Evolutionary conservation across 2,113 vertebrate species (phyloP).

Genomic region (Etheostoma cragini): DNA sequence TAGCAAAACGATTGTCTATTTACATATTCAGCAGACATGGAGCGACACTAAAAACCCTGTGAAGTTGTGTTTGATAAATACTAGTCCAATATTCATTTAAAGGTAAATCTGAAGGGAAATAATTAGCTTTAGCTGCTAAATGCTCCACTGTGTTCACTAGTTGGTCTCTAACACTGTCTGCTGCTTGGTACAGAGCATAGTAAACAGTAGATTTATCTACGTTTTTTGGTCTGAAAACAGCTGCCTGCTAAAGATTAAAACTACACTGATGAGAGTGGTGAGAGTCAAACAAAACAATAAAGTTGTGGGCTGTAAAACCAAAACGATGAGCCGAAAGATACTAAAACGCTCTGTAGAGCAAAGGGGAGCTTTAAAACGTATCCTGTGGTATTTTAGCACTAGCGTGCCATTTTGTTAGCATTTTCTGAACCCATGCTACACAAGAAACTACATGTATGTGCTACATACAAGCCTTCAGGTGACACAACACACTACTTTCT

Average conservation of each 20-base stretch:
- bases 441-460: too few relatives aligned
- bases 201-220: background rate
- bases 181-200: background rate
- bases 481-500: too few relatives aligned
- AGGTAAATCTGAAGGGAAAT: background rate
- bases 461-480: too few relatives aligned
- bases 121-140: background rate
- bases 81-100: background rate
- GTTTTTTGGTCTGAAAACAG: background rate
- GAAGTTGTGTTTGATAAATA: background rate
- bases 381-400: too few relatives aligned
- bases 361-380: too few relatives aligned
- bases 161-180: background rate
- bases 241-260: background rate
- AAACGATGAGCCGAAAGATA: too few relatives aligned
- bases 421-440: too few relatives aligned
- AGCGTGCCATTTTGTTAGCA: too few relatives aligned
- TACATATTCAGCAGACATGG: conserved; percentile 4
- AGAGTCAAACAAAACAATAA: too few relatives aligned
- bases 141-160: conserved; percentile 5
- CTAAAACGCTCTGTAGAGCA: too few relatives aligned
- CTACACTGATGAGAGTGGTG: too few relatives aligned
- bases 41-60: background rate
- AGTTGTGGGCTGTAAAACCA: too few relatives aligned
- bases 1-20: background rate